These are phyloP conservation scores for Melanerpes formicivorus DNA, from an alignment of 2,113 vertebrate species.

Conservation along the genomic window DNA sequence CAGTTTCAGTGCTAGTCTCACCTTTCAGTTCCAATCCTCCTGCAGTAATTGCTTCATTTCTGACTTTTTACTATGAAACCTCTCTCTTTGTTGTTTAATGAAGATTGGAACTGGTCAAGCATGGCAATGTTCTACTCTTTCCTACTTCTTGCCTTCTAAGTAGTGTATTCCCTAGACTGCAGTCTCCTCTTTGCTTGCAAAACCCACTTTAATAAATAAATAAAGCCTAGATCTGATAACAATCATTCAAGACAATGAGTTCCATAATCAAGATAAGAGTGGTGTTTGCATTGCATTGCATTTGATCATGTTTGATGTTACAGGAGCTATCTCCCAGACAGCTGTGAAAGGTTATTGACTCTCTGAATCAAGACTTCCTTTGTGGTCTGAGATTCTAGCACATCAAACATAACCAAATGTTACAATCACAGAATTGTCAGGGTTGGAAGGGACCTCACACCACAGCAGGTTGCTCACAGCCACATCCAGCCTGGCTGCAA, in stretches of 20 bases:
- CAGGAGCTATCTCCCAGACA: background rate
- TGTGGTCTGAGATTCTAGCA: background rate
- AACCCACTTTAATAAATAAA: background rate
- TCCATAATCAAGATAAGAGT: background rate
- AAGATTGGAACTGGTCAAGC: background rate
- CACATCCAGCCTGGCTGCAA: no score
- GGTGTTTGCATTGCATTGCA: background rate
- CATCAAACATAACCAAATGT: background rate
- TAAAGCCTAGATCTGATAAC: background rate
- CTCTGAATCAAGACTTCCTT: background rate
- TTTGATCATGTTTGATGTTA: background rate
- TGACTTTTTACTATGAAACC: background rate
- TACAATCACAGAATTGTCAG: no score
- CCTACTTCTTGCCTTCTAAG: background rate
- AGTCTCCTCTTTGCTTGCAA: background rate
- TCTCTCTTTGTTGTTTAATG: background rate
- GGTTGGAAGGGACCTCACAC: no score
- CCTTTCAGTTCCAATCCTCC: background rate
- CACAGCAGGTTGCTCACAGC: no score
- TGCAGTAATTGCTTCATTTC: background rate
- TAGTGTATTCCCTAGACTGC: background rate
- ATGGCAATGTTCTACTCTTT: background rate
- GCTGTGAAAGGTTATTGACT: background rate
- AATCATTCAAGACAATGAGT: background rate
- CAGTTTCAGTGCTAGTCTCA: background rate